Evolutionary conservation across 2,113 vertebrate genomes (phyloP), one percentile per base, ranked within the genome.

Genomic region (Chrysochloris asiatica): DNA sequence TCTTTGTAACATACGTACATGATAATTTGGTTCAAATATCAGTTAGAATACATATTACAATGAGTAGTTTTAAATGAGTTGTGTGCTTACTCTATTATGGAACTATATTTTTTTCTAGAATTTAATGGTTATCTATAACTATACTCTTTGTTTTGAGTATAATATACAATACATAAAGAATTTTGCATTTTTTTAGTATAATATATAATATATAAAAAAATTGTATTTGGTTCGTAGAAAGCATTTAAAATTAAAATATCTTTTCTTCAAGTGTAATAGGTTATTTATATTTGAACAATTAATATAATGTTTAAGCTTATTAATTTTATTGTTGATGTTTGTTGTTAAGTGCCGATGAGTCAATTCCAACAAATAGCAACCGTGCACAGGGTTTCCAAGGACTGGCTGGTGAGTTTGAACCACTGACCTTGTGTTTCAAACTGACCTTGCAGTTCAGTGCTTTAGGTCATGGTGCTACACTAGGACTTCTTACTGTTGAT

Each of bases 181-280:
- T 38, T 87, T 52, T 59, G 24, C 41, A 26, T 78, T 63, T 52
- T 78, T 45, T 19, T 11, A 6, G 56, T 79, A 47, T 26, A 13
- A 90, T 73, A 28, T 8, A 56, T 12, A n/a, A n/a, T n/a, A n/a
- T n/a, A n/a, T n/a, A n/a, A n/a, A n/a, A n/a, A n/a, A n/a, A n/a
- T n/a, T n/a, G n/a, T n/a, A n/a, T n/a, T n/a, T n/a, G n/a, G n/a
- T n/a, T n/a, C n/a, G n/a, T n/a, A n/a, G n/a, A n/a, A n/a, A n/a
- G n/a, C n/a, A n/a, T n/a, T n/a, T 89, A 85, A 84, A 56, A 85
- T 91, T 84, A 92, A 91, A 63, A 50, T 59, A 22, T 61, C 19
- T 72, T 76, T 63, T 87, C 7, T 26, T 67, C 1, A 75, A 87
- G 67, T 11, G 28, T 63, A 76, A 79, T 17, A 50, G 5, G 9